Percentiles rank a stretch among this genome's conserved stretches.
Conservation (phyloP, 2,888 invertebrate species). For the Drosophila prolongata region DNA sequence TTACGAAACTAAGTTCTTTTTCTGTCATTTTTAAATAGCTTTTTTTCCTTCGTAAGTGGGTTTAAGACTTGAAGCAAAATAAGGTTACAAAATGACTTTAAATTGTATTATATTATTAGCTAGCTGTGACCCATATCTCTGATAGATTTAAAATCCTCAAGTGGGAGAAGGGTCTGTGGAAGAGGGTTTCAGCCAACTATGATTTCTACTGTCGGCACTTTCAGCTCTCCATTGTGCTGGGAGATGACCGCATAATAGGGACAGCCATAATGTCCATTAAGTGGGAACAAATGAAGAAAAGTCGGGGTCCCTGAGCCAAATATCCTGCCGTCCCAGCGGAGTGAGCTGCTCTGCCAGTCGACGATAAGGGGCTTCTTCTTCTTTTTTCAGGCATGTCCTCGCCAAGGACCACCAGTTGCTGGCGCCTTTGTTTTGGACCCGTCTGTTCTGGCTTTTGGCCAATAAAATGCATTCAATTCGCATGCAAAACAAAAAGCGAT, state of each 20-base stretch:
- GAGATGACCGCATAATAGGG: constrained; percentile 77
- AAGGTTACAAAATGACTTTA: not conserved
- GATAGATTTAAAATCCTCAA: not conserved
- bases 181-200: not conserved
- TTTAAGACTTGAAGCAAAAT: not conserved
- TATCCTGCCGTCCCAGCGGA: constrained; percentile 52
- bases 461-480: constrained; percentile 74
- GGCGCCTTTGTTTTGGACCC: constrained; percentile 63
- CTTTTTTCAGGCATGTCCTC: constrained; percentile 5
- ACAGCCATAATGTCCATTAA: constrained; percentile 83
- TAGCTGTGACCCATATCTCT: not conserved
- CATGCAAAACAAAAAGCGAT: constrained; percentile 74
- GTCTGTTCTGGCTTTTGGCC: constrained; percentile 59
- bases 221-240: constrained; percentile 57
- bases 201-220: constrained; percentile 1
- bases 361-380: constrained; percentile 25
- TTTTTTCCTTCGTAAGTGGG: too few relatives aligned
- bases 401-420: constrained; percentile 63
- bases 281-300: constrained; percentile 83
- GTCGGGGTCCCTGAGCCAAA: constrained; percentile 73
- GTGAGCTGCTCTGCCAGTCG: constrained; percentile 49
- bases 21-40: too few relatives aligned
- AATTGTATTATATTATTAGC: not conserved
- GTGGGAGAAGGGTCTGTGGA: not conserved
- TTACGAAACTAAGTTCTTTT: too few relatives aligned